A percentile compares a stretch with the other conserved stretches of the same genome.
Evolutionary conservation across 2,113 vertebrate genomes (phyloP).

Genomic region (Ochotona curzoniae): DNA sequence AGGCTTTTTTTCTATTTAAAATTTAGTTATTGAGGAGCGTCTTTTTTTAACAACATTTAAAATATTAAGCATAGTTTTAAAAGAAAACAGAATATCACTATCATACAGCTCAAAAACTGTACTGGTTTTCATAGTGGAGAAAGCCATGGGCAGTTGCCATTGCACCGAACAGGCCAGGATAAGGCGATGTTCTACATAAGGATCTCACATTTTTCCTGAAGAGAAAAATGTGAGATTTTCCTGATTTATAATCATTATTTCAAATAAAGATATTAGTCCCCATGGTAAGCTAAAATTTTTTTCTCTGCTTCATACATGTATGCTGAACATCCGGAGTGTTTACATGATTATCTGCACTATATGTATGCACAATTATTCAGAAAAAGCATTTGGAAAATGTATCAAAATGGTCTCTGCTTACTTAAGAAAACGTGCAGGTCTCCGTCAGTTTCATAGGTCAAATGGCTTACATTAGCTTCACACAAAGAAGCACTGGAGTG

Average conservation of each 20-base stretch:
- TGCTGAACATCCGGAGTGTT: not conserved
- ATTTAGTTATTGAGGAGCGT: not conserved
- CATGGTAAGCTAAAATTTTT: not conserved
- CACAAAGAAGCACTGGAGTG: not conserved
- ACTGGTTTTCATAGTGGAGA: not conserved
- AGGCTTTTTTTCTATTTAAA: not conserved
- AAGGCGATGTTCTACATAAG: not conserved
- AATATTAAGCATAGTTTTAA: not conserved
- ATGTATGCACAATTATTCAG: not conserved
- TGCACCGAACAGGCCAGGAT: not conserved
- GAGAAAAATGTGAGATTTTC: too few relatives aligned
- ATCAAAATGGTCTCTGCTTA: not conserved
- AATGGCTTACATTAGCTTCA: not conserved
- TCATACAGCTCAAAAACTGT: not conserved
- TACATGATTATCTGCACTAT: not conserved
- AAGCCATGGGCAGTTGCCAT: not conserved
- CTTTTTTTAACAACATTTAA: not conserved
- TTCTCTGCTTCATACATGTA: not conserved
- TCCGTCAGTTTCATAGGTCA: constrained; percentile 15
- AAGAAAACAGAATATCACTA: not conserved
- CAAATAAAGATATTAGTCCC: not conserved
- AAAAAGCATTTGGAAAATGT: not conserved
- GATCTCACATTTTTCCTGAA: constrained; percentile 32
- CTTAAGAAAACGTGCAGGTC: not conserved
- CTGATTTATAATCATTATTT: not conserved